These are phyloP conservation scores for Taenioides sp. DNA, from an alignment of 2,797 vertebrate genomes.

Conservation along the genomic window DNA sequence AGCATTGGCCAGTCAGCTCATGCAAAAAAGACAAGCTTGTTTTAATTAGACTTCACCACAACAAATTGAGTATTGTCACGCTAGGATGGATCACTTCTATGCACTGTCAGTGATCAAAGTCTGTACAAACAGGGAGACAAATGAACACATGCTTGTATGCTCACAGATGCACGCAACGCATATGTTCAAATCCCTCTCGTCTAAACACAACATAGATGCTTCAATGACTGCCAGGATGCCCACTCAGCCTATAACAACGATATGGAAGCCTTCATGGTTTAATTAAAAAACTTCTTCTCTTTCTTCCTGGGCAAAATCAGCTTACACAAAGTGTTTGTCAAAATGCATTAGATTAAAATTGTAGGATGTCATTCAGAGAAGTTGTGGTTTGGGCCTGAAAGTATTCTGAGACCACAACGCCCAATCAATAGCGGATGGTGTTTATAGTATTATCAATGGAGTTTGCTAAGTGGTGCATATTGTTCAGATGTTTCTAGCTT, in stretches of 20 bases:
- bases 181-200: slow-evolving; percentile 1
- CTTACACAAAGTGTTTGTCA: background rate
- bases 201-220: slow-evolving; percentile 14
- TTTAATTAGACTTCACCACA: slow-evolving; percentile 52
- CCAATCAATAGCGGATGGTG: background rate
- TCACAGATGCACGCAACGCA: slow-evolving; percentile 19
- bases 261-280: background rate
- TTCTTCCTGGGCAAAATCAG: background rate
- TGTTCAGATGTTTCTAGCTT: background rate
- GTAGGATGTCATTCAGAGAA: background rate
- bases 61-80: slow-evolving; percentile 39
- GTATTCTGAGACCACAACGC: slow-evolving; percentile 1
- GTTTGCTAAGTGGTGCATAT: background rate
- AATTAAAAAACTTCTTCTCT: background rate
- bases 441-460: slow-evolving; percentile 6
- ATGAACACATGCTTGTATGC: slow-evolving; percentile 33
- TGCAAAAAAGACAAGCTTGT: slow-evolving; percentile 41
- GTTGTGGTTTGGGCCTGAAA: background rate
- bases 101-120: slow-evolving; percentile 52
- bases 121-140: slow-evolving; percentile 24
- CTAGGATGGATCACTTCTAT: slow-evolving; percentile 24
- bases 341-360: background rate
- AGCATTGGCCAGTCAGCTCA: slow-evolving; percentile 30
- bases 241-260: background rate
- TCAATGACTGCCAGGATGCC: slow-evolving; percentile 6